These are phyloP conservation scores for Anolis sagrei DNA, from an alignment of 2,113 vertebrate genomes.

Conservation along the genomic window DNA sequence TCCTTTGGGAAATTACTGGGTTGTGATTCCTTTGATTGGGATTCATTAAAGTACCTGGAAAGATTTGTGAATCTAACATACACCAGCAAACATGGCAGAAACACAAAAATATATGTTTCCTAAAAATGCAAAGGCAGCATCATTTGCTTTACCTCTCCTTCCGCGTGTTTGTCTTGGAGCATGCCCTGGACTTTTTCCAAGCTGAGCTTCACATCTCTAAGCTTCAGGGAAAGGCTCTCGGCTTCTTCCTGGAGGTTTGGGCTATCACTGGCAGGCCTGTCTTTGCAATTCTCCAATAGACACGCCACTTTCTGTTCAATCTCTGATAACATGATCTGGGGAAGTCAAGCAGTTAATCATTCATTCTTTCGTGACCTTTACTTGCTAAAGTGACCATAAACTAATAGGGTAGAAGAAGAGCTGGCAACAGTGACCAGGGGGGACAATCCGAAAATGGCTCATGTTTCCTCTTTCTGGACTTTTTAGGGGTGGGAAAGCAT, in stretches of 20 bases:
- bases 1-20: background rate
- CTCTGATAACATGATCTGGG: constrained; percentile 86
- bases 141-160: constrained; percentile 74
- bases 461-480: background rate
- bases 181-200: constrained; percentile 86
- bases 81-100: background rate
- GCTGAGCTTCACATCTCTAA: constrained; percentile 84
- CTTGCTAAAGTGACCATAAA: constrained; percentile 11
- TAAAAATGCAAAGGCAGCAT: background rate
- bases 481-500: background rate
- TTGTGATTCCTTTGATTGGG: too few species aligned
- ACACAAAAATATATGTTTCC: background rate
- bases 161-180: constrained; percentile 81
- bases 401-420: background rate
- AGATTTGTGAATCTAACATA: background rate
- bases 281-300: constrained; percentile 72
- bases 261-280: constrained; percentile 50
- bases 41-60: too few species aligned
- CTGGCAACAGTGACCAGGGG: background rate
- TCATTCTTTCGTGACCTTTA: constrained; percentile 13
- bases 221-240: constrained; percentile 81
- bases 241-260: constrained; percentile 74
- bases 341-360: constrained; percentile 49
- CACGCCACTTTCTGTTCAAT: constrained; percentile 85
- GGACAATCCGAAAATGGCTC: background rate